phyloP scores from a whole-genome alignment of 2,888 invertebrate species.

The Mythimna loreyi region DNA sequence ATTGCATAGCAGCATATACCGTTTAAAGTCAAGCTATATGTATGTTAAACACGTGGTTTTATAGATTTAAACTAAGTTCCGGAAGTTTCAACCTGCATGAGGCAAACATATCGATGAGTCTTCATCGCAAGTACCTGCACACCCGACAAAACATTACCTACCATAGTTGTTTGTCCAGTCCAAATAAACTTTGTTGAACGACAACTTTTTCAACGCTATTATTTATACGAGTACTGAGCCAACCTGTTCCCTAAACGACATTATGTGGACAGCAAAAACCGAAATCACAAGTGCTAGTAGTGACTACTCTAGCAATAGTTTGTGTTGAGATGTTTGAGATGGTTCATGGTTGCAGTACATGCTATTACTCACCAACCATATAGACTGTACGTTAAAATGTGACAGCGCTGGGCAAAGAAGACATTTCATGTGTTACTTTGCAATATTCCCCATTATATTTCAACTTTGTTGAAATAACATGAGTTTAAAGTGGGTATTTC shows the following conservation, averaged over 20 bases:
- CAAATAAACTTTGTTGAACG: slow-evolving; percentile 72
- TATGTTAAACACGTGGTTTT: neutral
- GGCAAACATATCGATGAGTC: slow-evolving; percentile 54
- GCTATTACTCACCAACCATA: neutral
- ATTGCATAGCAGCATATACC: slow-evolving; percentile 15
- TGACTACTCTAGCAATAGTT: too few relatives aligned
- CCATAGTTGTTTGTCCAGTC: slow-evolving; percentile 66
- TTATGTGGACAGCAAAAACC: slow-evolving; percentile 35
- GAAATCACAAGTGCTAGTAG: slow-evolving; percentile 16
- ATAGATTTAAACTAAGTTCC: slow-evolving; percentile 21
- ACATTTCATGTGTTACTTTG: neutral
- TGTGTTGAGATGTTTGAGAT: too few relatives aligned
- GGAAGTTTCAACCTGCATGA: slow-evolving; percentile 45
- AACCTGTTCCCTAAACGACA: slow-evolving; percentile 54
- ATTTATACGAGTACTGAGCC: slow-evolving; percentile 44
- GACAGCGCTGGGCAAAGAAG: neutral
- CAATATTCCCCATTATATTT: neutral
- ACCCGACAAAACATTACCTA: slow-evolving; percentile 62
- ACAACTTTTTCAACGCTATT: slow-evolving; percentile 71
- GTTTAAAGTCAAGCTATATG: slow-evolving; percentile 21
- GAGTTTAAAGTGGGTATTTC: neutral
- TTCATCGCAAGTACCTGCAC: slow-evolving; percentile 36
- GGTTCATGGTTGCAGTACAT: too few relatives aligned
- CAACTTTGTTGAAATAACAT: neutral
- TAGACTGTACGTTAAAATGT: neutral